A percentile compares a stretch with the other conserved stretches of the same genome.
phyloP scores from a whole-genome alignment of 2,113 vertebrate genomes.

The Crypturellus undulatus region DNA sequence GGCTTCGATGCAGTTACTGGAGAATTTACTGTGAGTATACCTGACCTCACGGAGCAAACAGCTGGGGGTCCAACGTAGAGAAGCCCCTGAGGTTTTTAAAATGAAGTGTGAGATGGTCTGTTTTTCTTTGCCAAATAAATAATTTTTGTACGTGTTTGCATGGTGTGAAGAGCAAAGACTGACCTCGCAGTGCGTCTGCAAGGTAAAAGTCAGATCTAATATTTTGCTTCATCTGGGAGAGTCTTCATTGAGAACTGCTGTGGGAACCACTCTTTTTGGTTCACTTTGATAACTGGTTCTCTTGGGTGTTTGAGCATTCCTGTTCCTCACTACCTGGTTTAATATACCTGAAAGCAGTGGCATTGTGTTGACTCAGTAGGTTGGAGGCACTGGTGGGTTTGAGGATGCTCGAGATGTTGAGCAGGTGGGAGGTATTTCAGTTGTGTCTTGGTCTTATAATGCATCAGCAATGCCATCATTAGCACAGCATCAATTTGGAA shows the following conservation, averaged over 20 bases:
- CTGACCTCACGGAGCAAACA: not conserved
- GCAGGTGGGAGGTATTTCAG: not conserved
- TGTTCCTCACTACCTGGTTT: not conserved
- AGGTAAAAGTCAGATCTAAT: not conserved
- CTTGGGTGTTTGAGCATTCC: not conserved
- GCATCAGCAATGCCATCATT: not conserved
- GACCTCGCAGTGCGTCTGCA: not conserved
- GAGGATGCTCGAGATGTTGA: not conserved
- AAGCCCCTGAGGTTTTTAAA: not conserved
- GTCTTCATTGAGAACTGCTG: not conserved
- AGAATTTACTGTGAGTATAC: conserved; percentile 93
- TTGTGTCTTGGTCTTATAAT: not conserved
- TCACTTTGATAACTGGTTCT: not conserved
- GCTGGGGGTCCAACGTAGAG: not conserved
- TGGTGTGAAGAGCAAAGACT: not conserved
- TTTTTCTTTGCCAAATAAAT: not conserved
- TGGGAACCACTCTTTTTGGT: not conserved
- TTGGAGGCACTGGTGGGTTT: not conserved
- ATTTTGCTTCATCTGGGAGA: not conserved
- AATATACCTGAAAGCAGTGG: not conserved
- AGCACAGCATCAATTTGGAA: not conserved
- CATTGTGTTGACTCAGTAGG: too few species aligned
- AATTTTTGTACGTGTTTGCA: not conserved
- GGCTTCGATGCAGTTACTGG: conserved; percentile 97
- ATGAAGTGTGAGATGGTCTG: rapidly evolving